Base-by-base conservation (phyloP, 2,113 vertebrate species). In the Notiomystis cincta region DNA sequence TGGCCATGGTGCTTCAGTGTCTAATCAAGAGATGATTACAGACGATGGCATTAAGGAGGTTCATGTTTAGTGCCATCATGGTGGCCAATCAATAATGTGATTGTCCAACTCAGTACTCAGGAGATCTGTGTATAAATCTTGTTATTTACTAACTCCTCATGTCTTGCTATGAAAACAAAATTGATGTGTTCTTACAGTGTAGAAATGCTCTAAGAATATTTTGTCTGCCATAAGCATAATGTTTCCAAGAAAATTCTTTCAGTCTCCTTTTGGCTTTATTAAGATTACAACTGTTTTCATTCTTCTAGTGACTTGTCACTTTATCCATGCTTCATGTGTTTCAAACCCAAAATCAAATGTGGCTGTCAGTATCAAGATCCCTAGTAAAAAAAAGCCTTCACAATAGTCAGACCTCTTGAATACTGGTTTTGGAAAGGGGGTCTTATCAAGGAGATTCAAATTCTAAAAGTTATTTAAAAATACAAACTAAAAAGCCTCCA, bases 41-140 rank as follows among this genome's bases (percentile, higher is more conserved):
- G 78, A 83, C 77, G 53, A 95, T 73, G 87, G 67, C 75, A 57
- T 85, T 91, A 95, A 65, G 37, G 45, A 92, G 45, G 86, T 95
- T 93, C 92, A 96, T 72, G 42, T 92, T 94, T 91, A 96, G 92
- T 71, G 89, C 33, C 85, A 96, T 95, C 87, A 92, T 93, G 84
- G 94, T 95, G 87, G 81, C 51, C 31, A 95, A 64, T 96, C 91
- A 95, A 82, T 93, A 91, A 88, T 33, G 44, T 6, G 30, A 87
- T 90, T 96, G 90, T 90, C 42, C 77, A 93, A 71, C 62, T 33
- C 76, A 42, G 38, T 70, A 61, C 58, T 82, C 62, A 60, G 60
- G 47, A 66, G 45, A 72, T 85, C 30, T 88, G 35, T 91, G 47
- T 91, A 84, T 82, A 94, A 95, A 90, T 75, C 72, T 82, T 82